A percentile compares a stretch with the other conserved stretches of the same genome.
Evolutionary conservation across 2,888 invertebrate species (phyloP).

Genomic region (Neria commutata): DNA sequence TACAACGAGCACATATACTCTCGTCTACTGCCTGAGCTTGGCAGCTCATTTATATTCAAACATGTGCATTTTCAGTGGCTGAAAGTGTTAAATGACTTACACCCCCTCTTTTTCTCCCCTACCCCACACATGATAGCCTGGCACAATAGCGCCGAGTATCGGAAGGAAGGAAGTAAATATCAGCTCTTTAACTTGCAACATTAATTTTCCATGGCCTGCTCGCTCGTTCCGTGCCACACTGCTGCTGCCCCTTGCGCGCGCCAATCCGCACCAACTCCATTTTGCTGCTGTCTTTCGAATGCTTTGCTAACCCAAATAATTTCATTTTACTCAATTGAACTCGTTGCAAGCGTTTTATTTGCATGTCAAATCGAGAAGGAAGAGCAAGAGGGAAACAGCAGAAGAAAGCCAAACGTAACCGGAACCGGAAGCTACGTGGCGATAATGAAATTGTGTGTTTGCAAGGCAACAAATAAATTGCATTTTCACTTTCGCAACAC

Average conservation of each 20-base stretch:
- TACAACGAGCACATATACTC: too few species aligned
- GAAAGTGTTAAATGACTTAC: constrained; percentile 18
- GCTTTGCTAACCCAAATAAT: not conserved
- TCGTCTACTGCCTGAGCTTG: not conserved
- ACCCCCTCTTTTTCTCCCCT: not conserved
- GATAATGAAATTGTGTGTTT: constrained; percentile 3
- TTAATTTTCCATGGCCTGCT: too few species aligned
- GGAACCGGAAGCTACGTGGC: constrained; percentile 2
- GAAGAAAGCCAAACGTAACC: too few species aligned
- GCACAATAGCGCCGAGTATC: too few species aligned
- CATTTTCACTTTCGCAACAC: not conserved
- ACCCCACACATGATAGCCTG: not conserved
- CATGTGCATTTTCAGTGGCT: constrained; percentile 11
- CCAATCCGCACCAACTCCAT: too few species aligned
- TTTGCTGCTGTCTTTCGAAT: not conserved
- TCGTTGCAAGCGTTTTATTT: not conserved
- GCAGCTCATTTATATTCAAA: not conserved
- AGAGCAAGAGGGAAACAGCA: too few species aligned
- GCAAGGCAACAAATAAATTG: constrained; percentile 3
- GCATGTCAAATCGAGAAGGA: not conserved
- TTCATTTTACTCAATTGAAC: not conserved
- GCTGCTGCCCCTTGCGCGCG: too few species aligned
- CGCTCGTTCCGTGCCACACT: too few species aligned
- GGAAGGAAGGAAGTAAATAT: too few species aligned
- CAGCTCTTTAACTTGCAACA: too few species aligned